Conservation (phyloP, 2,888 invertebrate genomes). For the Sussaba pulchella region DNA sequence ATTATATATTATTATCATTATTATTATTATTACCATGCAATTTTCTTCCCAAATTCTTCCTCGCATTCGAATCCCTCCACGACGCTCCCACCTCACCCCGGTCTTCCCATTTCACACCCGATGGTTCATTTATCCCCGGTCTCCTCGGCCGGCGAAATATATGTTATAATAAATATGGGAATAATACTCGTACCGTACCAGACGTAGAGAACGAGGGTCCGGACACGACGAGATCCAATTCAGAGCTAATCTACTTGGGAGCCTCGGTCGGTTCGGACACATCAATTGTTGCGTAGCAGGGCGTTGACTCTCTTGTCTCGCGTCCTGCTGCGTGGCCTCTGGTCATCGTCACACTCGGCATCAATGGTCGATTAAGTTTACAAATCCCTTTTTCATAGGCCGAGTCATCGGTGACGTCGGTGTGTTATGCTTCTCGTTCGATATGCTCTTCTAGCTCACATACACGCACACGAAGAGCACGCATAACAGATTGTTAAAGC, state of each 20-base stretch:
- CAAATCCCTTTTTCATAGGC: conserved; percentile 6
- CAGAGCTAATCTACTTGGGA: conserved; percentile 52
- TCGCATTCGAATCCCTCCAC: too few relatives aligned
- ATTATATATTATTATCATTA: too few relatives aligned
- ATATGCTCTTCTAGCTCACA: too few relatives aligned
- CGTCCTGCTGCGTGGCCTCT: conserved; percentile 29
- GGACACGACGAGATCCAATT: conserved; percentile 60
- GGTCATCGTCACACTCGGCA: conserved; percentile 25
- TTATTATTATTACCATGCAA: too few relatives aligned
- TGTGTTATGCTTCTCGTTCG: too few relatives aligned
- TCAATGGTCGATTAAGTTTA: conserved; percentile 13
- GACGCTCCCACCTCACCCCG: too few relatives aligned
- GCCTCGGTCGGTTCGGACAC: conserved; percentile 38
- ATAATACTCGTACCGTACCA: background rate
- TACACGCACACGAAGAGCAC: too few relatives aligned
- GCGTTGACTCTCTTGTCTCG: conserved; percentile 52
- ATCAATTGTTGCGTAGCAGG: conserved; percentile 59
- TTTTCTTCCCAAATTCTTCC: too few relatives aligned
- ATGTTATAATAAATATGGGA: background rate
- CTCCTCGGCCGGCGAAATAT: too few relatives aligned
- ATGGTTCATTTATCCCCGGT: too few relatives aligned
- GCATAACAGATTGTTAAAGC: too few relatives aligned
- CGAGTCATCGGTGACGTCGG: conserved; percentile 7
- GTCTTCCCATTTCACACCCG: too few relatives aligned
- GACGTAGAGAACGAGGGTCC: conserved; percentile 27